Conservation (phyloP, 2,888 invertebrate species). For the Rutpela maculata region DNA sequence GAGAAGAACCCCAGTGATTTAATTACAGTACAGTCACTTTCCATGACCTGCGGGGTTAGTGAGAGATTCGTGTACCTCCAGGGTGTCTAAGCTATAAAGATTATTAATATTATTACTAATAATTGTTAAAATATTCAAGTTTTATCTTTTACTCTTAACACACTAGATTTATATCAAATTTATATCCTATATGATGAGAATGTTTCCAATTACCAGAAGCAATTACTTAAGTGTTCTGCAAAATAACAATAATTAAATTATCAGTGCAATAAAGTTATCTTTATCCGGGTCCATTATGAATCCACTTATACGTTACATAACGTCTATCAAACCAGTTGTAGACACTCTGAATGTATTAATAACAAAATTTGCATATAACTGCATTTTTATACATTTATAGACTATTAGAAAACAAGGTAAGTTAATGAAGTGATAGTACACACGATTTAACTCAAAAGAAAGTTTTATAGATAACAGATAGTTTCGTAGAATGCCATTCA, state of each 20-base stretch:
- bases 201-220: background rate
- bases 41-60: no score
- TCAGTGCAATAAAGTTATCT: background rate
- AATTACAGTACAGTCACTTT: no score
- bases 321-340: background rate
- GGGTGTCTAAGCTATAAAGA: no score
- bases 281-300: conserved; percentile 1
- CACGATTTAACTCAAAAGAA: background rate
- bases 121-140: no score
- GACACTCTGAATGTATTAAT: background rate
- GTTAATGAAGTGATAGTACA: background rate
- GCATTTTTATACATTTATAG: background rate
- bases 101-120: no score
- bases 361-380: background rate
- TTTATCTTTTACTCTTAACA: no score
- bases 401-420: conserved; percentile 1
- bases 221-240: background rate
- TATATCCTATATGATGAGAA: background rate
- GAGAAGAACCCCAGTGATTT: no score
- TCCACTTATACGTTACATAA: conserved; percentile 1
- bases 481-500: background rate
- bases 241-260: background rate
- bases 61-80: no score
- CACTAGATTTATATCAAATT: background rate
- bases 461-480: background rate